These are phyloP conservation scores for Atta cephalotes DNA, from an alignment of 1,140 invertebrate species.

Conservation along the genomic window DNA sequence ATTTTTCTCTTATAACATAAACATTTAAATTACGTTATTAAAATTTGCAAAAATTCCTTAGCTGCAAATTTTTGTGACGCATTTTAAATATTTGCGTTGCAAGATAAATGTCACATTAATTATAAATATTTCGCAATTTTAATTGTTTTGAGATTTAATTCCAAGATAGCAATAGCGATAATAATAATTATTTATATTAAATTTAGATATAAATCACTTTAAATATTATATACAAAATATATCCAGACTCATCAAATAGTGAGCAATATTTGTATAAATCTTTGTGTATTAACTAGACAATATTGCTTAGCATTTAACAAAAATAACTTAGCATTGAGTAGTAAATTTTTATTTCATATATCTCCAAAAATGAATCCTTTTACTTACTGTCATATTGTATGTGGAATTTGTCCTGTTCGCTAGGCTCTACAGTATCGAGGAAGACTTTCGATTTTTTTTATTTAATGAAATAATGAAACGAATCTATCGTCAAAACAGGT, in stretches of 20 bases:
- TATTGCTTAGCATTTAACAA: background rate
- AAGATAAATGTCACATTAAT: background rate
- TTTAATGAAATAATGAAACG: slow-evolving; percentile 18
- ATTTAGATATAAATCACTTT: background rate
- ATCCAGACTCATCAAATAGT: background rate
- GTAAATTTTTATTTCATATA: background rate
- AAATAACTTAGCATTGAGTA: background rate
- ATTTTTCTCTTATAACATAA: background rate
- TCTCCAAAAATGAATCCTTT: slow-evolving; percentile 21
- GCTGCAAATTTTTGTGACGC: background rate
- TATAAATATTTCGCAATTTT: background rate
- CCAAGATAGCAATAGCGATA: background rate
- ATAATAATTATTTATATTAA: background rate
- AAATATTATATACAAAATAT: background rate
- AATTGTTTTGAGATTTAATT: background rate
- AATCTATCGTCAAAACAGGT: slow-evolving; percentile 66
- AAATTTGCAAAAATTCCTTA: background rate
- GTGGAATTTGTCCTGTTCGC: background rate
- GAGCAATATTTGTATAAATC: background rate
- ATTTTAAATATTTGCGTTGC: background rate
- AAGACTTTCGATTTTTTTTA: slow-evolving; percentile 40
- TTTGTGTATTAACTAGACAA: background rate
- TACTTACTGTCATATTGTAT: background rate
- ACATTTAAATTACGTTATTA: background rate
- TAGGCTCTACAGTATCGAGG: slow-evolving; percentile 2